Evolutionary conservation across 1,140 invertebrate genomes (phyloP).

Genomic region (Eupristina koningsbergeri): DNA sequence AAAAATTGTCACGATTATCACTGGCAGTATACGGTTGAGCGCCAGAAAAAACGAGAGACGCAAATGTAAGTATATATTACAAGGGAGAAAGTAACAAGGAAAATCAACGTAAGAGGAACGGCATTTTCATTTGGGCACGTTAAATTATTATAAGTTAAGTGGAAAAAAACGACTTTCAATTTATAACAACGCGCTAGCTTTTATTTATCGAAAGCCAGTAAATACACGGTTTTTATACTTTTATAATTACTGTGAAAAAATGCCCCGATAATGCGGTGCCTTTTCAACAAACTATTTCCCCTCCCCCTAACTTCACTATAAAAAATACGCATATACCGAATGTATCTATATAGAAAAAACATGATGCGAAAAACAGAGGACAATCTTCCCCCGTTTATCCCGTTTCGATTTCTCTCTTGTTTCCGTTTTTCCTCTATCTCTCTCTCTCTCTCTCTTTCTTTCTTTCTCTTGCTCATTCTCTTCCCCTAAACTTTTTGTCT

Average conservation of each 20-base stretch:
- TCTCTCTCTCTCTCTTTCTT: neutral
- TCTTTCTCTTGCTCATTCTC: neutral
- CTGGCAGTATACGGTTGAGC: neutral
- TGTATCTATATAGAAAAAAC: slow-evolving; percentile 44
- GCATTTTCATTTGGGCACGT: slow-evolving; percentile 19
- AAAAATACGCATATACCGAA: slow-evolving; percentile 40
- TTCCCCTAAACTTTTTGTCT: neutral
- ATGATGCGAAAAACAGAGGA: neutral
- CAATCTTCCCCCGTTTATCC: slow-evolving; percentile 1
- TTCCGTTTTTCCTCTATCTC: neutral
- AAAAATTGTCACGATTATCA: slow-evolving; percentile 29
- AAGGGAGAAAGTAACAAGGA: slow-evolving; percentile 35
- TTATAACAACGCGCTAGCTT: slow-evolving; percentile 18
- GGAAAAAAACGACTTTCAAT: slow-evolving; percentile 16
- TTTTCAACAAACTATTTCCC: neutral
- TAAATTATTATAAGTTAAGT: slow-evolving; percentile 22
- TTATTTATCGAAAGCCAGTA: slow-evolving; percentile 10
- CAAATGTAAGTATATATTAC: slow-evolving; percentile 19
- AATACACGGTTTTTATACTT: neutral
- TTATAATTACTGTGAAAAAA: slow-evolving; percentile 22
- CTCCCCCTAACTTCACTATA: slow-evolving; percentile 23
- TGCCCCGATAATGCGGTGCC: slow-evolving; percentile 5
- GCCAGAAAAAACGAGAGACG: slow-evolving; percentile 34
- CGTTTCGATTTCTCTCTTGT: neutral
- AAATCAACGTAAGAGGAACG: slow-evolving; percentile 26